phyloP scores from a whole-genome alignment of 1,140 invertebrate genomes.

The Drosophila parvula region DNA sequence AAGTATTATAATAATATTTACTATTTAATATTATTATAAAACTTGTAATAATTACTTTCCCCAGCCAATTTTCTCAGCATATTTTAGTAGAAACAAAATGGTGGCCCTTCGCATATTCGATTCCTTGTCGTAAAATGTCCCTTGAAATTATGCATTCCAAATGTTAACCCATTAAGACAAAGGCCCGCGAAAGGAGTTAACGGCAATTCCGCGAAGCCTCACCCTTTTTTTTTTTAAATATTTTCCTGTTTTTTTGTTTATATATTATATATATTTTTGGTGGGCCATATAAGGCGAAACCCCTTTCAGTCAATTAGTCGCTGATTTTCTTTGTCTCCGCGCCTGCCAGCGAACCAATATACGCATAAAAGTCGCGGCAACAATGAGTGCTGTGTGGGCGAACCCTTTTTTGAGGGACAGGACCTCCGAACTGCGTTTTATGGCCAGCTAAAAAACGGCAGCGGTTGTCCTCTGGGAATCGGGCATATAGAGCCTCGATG shows the following conservation, averaged over 20 bases:
- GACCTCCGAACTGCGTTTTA: constrained; percentile 4
- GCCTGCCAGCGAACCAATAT: constrained; percentile 41
- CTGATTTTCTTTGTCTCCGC: constrained; percentile 69
- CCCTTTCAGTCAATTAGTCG: constrained; percentile 82
- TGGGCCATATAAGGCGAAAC: constrained; percentile 41
- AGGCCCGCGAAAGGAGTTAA: constrained; percentile 51
- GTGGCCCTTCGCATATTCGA: background rate
- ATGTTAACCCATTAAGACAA: constrained; percentile 41
- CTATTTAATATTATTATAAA: background rate
- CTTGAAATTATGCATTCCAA: constrained; percentile 9
- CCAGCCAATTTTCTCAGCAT: background rate
- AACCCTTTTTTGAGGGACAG: constrained; percentile 44
- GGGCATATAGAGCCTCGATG: background rate
- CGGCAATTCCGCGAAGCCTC: constrained; percentile 30
- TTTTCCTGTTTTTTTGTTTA: constrained; percentile 2
- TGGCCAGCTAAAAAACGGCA: constrained; percentile 38
- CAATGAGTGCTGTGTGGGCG: constrained; percentile 32
- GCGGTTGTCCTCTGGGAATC: background rate
- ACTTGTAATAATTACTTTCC: no score
- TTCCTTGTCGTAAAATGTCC: background rate
- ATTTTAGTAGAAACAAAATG: constrained; percentile 11
- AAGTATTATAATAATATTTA: background rate
- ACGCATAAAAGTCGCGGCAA: constrained; percentile 47
- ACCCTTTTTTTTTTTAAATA: background rate
- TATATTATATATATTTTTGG: background rate